Evolutionary conservation across 30 jellyfish, hydroid and myxozoan species (phyloP).

Genomic region (Hydractinia echinata): DNA sequence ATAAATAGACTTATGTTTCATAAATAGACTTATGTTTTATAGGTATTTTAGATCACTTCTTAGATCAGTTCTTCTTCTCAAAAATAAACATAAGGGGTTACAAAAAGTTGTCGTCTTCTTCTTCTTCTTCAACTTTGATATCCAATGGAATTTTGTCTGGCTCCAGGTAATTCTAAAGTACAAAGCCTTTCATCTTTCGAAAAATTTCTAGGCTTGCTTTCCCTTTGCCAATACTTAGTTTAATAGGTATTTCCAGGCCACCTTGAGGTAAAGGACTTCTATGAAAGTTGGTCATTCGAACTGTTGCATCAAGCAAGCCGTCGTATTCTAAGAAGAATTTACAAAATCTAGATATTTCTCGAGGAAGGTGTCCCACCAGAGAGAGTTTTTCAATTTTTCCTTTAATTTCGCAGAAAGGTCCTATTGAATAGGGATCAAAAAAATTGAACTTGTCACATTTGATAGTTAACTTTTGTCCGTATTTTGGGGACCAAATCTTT

Average conservation of each 20-base stretch:
- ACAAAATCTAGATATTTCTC: not conserved
- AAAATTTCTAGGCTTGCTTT: not conserved
- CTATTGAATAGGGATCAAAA: not conserved
- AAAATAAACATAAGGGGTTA: not conserved
- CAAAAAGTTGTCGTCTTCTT: not conserved
- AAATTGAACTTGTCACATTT: not conserved
- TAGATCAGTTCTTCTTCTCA: no score
- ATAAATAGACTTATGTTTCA: no score
- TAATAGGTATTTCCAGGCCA: no score
- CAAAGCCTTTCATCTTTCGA: constrained; percentile 3
- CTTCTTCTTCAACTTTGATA: not conserved
- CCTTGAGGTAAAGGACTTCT: no score
- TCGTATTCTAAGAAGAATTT: no score
- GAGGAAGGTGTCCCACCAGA: constrained; percentile 7
- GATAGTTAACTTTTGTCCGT: not conserved
- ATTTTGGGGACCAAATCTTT: no score
- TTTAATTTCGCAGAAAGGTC: not conserved
- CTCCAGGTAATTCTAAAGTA: not conserved
- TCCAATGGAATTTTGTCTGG: constrained; percentile 2
- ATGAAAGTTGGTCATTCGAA: no score
- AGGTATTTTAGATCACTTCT: no score
- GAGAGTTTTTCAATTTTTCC: not conserved
- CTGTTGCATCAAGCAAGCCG: no score
- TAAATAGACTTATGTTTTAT: no score
- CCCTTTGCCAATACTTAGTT: constrained; percentile 1